Conservation (phyloP, 2,797 vertebrate genomes). For the Scomberomorus guttatus region DNA sequence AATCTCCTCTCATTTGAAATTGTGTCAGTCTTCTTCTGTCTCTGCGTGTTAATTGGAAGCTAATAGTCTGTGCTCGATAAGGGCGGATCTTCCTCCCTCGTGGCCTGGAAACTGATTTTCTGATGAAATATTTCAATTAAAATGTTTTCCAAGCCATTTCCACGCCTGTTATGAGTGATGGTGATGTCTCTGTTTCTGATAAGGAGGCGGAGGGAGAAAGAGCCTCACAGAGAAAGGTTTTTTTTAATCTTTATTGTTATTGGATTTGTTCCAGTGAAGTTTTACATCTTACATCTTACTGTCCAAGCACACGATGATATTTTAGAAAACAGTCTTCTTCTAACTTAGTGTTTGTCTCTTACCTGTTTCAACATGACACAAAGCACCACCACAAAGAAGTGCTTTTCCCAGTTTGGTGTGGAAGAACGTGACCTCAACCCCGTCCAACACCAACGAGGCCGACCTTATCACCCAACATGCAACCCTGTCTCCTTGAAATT, state of each 20-base stretch:
- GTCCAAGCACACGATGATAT: too few relatives aligned
- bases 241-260: not conserved
- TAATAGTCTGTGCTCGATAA: conserved; percentile 61
- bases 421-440: not conserved
- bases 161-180: conserved; percentile 48
- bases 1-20: conserved; percentile 51
- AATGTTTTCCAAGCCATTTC: conserved; percentile 60
- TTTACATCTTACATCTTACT: too few relatives aligned
- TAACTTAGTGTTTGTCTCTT: too few relatives aligned
- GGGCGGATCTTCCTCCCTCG: conserved; percentile 47
- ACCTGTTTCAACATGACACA: too few relatives aligned
- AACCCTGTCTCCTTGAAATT: too few relatives aligned
- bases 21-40: conserved; percentile 20
- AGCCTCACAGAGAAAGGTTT: not conserved
- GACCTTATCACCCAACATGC: too few relatives aligned
- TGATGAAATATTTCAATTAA: conserved; percentile 76
- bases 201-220: not conserved
- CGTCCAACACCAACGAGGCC: not conserved
- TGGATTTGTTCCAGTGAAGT: not conserved
- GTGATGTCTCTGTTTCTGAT: conserved; percentile 22
- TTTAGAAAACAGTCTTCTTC: too few relatives aligned
- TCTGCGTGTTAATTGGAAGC: conserved; percentile 67
- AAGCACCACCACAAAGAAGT: too few relatives aligned
- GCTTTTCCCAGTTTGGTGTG: too few relatives aligned
- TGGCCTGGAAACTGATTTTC: conserved; percentile 56